These are phyloP conservation scores for Baryphthengus martii DNA, from an alignment of 2,113 vertebrate genomes.

Conservation along the genomic window DNA sequence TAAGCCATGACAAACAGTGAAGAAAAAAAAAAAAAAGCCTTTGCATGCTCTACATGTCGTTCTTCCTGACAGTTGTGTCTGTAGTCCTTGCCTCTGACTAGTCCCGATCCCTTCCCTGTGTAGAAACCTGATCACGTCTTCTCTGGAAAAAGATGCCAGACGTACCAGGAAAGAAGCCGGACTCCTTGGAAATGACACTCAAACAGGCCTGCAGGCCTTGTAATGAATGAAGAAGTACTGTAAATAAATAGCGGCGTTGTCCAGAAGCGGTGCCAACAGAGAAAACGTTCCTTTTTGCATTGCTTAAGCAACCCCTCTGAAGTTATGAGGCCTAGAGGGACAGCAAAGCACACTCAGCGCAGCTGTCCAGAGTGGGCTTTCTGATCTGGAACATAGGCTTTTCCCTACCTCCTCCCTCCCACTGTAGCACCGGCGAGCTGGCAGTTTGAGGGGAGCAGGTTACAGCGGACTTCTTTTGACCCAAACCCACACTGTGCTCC, in stretches of 20 bases:
- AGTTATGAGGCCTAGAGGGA: neutral
- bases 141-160: neutral
- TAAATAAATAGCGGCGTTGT: neutral
- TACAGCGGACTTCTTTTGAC: neutral
- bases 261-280: neutral
- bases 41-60: neutral
- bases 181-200: neutral
- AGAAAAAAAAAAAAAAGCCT: neutral
- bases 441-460: neutral
- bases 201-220: neutral
- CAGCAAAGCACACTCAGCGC: neutral
- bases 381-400: neutral
- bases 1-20: neutral
- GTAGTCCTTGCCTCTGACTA: neutral
- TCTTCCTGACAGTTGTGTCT: accelerated
- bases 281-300: neutral
- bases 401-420: neutral
- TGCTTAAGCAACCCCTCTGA: neutral
- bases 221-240: neutral
- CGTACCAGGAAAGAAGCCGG: neutral
- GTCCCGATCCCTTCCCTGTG: neutral
- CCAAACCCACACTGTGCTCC: neutral
- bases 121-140: accelerated
- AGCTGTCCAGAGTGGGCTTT: neutral
- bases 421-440: accelerated